Base-by-base conservation (phyloP, 2,113 vertebrate genomes). In the Hippopotamus amphibius region DNA sequence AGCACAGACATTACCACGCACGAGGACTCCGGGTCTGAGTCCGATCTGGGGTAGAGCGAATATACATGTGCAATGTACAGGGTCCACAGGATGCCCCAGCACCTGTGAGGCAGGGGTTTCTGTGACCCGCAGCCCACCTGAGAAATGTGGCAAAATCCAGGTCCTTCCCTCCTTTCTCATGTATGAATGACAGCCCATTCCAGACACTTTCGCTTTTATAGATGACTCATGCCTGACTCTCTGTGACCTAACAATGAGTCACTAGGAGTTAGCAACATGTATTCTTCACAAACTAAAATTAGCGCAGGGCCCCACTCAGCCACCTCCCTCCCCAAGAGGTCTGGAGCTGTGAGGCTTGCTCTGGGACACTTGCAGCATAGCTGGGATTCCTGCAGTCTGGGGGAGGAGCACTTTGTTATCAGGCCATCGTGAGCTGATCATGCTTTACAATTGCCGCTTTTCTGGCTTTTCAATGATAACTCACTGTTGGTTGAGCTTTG, bases 401-500 rank as follows among this genome's bases (percentile, higher is more conserved):
- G 69, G 30, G 30, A 81, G 46, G 68, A 24, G 19, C 13, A 21
- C 24, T 33, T 10, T 26, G 53, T 48, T 53, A 50, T 68, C 28
- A n/a, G 55, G 43, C 61, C 26, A 28, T 55, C 55, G 48, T 43
- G 19, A 85, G 46, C 37, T 46, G 72, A 50, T 43, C 46, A 17
- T 46, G 33, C 79, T 93, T 92, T 57, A 55, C 19, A 43, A 11
- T 24, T 9, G 80, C 82, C 11, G 43, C 26, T 85, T 53, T 82
- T 88, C 53, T 89, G 48, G 33, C 71, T 90, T 90, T 86, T 84
- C n/a, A 94, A 46, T 74, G 41, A 61, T 48, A 65, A 81, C 46
- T 85, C 41, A 24, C 83, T 22, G 9, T 79, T 33, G 66, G 33
- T 61, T 76, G 43, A 26, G 9, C 13, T 22, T 81, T 50, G 53